Conservation (phyloP, 2,797 vertebrate species). For the Etheostoma nigrum region DNA sequence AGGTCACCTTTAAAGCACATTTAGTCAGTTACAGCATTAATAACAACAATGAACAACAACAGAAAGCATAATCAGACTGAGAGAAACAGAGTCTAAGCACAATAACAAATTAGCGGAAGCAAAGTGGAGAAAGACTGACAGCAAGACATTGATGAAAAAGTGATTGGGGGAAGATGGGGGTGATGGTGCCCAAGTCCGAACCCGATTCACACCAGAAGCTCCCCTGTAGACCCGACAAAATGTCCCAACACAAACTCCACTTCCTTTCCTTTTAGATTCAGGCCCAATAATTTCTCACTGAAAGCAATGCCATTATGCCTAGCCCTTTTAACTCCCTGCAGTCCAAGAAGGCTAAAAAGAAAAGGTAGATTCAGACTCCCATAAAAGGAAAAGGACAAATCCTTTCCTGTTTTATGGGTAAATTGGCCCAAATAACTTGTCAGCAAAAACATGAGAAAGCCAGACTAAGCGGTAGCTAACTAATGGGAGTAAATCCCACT, state of each 20-base stretch:
- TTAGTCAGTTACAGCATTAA: conserved; percentile 8
- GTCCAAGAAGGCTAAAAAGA: background rate
- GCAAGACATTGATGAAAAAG: conserved; percentile 20
- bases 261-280: background rate
- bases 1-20: background rate
- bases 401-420: background rate
- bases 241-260: background rate
- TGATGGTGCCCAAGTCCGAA: conserved; percentile 40
- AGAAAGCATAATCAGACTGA: background rate
- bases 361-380: background rate
- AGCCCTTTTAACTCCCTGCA: background rate
- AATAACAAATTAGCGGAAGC: conserved; percentile 10
- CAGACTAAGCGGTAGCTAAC: background rate
- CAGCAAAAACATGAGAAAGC: background rate
- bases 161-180: conserved; percentile 15
- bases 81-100: conserved; percentile 2
- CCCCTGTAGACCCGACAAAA: conserved; percentile 4
- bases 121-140: conserved; percentile 9
- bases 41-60: conserved; percentile 1
- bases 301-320: background rate
- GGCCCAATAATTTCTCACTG: background rate
- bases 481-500: background rate
- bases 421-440: background rate
- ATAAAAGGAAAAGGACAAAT: background rate
- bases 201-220: conserved; percentile 55